These are phyloP conservation scores for Pegoplata infirma DNA, from an alignment of 2,888 invertebrate genomes.

Conservation along the genomic window DNA sequence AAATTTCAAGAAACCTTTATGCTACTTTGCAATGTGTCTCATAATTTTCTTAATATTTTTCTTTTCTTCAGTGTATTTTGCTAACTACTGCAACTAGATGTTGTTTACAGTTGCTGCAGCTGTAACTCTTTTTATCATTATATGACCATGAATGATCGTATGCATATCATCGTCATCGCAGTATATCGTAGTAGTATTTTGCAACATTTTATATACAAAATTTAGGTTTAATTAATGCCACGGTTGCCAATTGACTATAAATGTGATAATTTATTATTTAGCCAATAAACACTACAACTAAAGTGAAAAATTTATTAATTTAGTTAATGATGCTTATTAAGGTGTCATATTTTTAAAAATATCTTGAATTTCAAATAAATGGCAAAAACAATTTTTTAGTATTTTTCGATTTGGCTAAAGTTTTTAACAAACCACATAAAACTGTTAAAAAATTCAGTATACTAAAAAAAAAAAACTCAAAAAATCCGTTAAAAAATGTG, in stretches of 20 bases:
- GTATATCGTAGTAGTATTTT: background rate
- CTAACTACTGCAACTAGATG: background rate
- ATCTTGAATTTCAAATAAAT: too few relatives aligned
- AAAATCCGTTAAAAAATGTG: too few relatives aligned
- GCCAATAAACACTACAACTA: constrained; percentile 1
- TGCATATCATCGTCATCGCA: background rate
- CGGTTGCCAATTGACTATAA: constrained; percentile 5
- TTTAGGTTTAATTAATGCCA: constrained; percentile 39
- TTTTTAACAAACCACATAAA: too few relatives aligned
- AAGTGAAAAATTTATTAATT: background rate
- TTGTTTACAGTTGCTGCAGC: background rate
- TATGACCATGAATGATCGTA: background rate
- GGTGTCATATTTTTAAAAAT: too few relatives aligned
- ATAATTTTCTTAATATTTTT: too few relatives aligned
- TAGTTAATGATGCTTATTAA: too few relatives aligned
- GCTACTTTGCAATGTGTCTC: too few relatives aligned
- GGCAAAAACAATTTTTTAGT: too few relatives aligned
- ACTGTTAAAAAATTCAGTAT: too few relatives aligned
- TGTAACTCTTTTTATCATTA: constrained; percentile 13
- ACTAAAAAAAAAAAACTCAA: too few relatives aligned
- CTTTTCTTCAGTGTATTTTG: background rate
- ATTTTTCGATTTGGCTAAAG: too few relatives aligned
- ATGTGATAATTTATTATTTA: constrained; percentile 37
- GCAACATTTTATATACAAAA: constrained; percentile 39
- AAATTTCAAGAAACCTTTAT: too few relatives aligned